Conservation (phyloP, 2,113 vertebrate species). For the Scomber scombrus region DNA sequence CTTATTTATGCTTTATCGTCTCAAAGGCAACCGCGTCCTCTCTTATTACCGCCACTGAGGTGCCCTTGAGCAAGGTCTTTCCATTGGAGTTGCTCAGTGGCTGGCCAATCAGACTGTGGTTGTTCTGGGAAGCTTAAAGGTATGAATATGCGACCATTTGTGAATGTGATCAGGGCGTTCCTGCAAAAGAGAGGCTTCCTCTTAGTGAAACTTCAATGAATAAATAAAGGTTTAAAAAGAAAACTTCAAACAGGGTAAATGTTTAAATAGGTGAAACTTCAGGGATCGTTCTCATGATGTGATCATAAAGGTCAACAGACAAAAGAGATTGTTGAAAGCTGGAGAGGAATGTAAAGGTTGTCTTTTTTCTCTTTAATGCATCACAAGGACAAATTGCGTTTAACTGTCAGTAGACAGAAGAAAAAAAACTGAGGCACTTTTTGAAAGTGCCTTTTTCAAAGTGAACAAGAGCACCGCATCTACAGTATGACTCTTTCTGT, state of each 20-base stretch:
- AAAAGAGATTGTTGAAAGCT: neutral
- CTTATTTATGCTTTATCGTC: constrained; percentile 20
- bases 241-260: neutral
- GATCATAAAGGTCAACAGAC: constrained; percentile 6
- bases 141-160: too few relatives aligned
- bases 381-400: neutral
- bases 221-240: too few relatives aligned
- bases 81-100: too few relatives aligned
- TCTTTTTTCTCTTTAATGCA: neutral
- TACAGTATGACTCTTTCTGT: neutral
- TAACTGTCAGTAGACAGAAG: neutral
- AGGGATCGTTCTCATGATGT: neutral
- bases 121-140: too few relatives aligned
- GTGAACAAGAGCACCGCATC: constrained; percentile 7
- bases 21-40: neutral
- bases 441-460: constrained; percentile 6
- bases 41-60: too few relatives aligned
- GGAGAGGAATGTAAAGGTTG: neutral
- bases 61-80: too few relatives aligned
- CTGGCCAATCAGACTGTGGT: too few relatives aligned
- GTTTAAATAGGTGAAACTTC: constrained; percentile 5
- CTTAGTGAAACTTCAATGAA: too few relatives aligned
- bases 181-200: too few relatives aligned
- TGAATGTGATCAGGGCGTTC: too few relatives aligned
- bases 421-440: neutral